Evolutionary conservation across 2,113 vertebrate species (phyloP).

Genomic region (Felis chaus): DNA sequence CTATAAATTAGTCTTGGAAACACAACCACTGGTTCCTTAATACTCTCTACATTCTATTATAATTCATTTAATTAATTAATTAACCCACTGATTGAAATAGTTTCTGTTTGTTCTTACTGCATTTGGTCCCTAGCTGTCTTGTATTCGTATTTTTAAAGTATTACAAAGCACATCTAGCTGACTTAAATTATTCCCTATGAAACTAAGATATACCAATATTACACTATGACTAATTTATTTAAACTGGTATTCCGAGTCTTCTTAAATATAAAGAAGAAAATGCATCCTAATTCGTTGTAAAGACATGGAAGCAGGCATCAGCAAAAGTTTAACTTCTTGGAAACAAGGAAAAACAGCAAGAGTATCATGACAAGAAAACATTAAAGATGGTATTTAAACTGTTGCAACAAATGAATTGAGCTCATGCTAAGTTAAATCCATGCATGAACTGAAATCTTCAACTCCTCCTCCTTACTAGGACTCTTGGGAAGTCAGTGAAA

Average conservation of each 20-base stretch:
- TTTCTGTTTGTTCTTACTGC: background rate
- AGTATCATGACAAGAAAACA: constrained; percentile 48
- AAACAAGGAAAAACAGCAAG: constrained; percentile 25
- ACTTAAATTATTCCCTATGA: constrained; percentile 36
- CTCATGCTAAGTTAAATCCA: constrained; percentile 59
- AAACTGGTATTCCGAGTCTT: background rate
- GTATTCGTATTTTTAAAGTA: constrained; percentile 24
- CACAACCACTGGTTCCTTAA: background rate
- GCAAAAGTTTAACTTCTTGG: constrained; percentile 10
- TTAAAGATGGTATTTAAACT: constrained; percentile 60
- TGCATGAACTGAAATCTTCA: constrained; percentile 34
- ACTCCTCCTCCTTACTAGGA: constrained; percentile 11
- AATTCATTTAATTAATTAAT: constrained; percentile 10
- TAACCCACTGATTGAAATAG: background rate
- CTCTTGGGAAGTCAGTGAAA: constrained; percentile 20
- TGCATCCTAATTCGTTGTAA: background rate
- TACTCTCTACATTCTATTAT: background rate
- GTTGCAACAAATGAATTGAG: constrained; percentile 45
- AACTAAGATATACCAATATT: constrained; percentile 48
- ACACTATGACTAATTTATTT: constrained; percentile 1
- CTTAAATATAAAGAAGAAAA: constrained; percentile 48
- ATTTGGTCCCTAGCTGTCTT: background rate
- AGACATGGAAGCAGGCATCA: background rate
- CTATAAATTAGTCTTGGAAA: constrained; percentile 11
- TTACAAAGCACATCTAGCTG: background rate